Evolutionary conservation across 1,140 invertebrate genomes (phyloP), one percentile per base, ranked within the genome.

Genomic region (Aradophagus sp.): DNA sequence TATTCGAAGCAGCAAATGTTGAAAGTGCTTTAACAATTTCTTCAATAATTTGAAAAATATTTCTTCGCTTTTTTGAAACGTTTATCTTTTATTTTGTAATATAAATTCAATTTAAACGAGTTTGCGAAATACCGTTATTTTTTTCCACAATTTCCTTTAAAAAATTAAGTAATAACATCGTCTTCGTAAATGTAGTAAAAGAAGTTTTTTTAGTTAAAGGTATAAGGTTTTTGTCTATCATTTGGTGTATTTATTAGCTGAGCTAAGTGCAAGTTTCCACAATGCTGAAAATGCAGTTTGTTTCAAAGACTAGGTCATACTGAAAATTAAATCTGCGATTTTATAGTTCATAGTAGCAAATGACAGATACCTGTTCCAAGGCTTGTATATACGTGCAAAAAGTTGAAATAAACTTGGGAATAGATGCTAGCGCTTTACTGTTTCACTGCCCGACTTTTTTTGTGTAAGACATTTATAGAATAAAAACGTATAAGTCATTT

Each of bases 291-390:
- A 11, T 16, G 26, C 41, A 31, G 44, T 41, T 65, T 42, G 52
- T 48, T 38, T 47, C 26, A 1, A 6, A 55, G 47, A 68, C 53
- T 69, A 36, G 65, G 56, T 69, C 65, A 69, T 36, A 55, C 44
- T 56, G 65, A 62, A 62, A 55, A 62, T 19, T 3, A 13, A 50
- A 26, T 44, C 31, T 41, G 48, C 27, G 20, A 41, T 48, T 61
- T 68, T 53, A 55, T 36, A 47, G 55, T 53, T 55, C 29, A 34
- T 45, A 52, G 61, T 61, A 16, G 41, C 38, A 41, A 50, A 55
- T 41, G 17, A 52, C 45, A 19, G 16, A 32, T 20, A 44, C 4
- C 15, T 36, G 44, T 23, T 56, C 34, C 1, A 10, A 50, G 62
- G 42, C 44, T 56, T 62, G 36, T 48, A 14, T 56, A n/a, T 19